Evolutionary conservation across 2,113 vertebrate genomes (phyloP), one percentile per base, ranked within the genome.

Genomic region (Notothenia coriiceps): DNA sequence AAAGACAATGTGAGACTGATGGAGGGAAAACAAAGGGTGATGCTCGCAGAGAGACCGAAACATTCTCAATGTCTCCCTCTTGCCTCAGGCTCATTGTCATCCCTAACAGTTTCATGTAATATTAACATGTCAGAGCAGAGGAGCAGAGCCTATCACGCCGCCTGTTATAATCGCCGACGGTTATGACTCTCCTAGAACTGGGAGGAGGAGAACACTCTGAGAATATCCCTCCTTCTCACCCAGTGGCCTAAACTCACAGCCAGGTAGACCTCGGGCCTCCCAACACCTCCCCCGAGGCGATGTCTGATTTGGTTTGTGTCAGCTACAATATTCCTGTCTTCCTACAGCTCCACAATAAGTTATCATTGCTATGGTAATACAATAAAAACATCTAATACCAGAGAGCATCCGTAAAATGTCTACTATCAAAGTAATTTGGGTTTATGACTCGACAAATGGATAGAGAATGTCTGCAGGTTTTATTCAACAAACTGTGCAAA

Each of bases 31-130:
- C 88, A 83, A 72, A 56, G 63, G 69, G 76, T 65, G 60, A 84
- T 79, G 84, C 55, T 83, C 66, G 68, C 52, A 56, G 29, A 66
- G 56, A 69, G 57, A 46, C 51, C 40, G 35, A 77, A 71, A 62
- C 74, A 25, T 40, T 40, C 47, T 43, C 20, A 43, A 59, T 52
- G 89, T 79, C 82, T 88, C 75, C 15, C 77, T 83, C 60, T 77
- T 17, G 82, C 91, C 91, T 68, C 18, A 20, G 86, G 90, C 89
- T 63, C 85, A 85, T 85, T 91, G 89, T 93, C 90, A 89, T 91
- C 82, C 74, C 79, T 83, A 93, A 93, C 90, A 91, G 87, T 88
- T 88, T 79, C 79, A 92, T 95, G 88, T 92, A 92, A 93, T 91
- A 94, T 94, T 93, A 93, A 93, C 89, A 85, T 90, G 88, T 92